phyloP scores from a whole-genome alignment of 2,888 invertebrate genomes.

The Sinotaia quadrata region DNA sequence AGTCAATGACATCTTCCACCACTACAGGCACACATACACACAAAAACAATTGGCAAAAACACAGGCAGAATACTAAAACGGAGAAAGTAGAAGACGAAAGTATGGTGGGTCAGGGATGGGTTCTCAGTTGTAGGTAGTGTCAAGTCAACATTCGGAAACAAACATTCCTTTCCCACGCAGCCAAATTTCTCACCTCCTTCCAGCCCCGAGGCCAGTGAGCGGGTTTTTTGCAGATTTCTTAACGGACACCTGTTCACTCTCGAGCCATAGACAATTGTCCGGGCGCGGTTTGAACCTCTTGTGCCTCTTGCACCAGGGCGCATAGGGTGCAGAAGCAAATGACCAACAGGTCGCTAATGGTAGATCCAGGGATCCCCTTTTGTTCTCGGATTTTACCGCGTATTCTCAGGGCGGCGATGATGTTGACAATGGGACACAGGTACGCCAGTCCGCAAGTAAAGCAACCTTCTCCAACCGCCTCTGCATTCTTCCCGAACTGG shows the following conservation, averaged over 20 bases:
- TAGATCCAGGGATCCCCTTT: constrained; percentile 55
- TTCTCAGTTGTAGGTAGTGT: background rate
- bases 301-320: constrained; percentile 59
- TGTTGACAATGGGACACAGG: constrained; percentile 54
- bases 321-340: constrained; percentile 59
- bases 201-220: background rate
- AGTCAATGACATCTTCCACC: no score
- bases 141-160: no score
- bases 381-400: constrained; percentile 63
- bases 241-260: constrained; percentile 33
- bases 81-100: background rate
- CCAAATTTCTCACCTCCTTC: background rate
- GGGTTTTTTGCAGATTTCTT: background rate
- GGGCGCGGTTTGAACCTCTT: constrained; percentile 52
- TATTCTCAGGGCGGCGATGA: constrained; percentile 48
- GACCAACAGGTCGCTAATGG: constrained; percentile 53
- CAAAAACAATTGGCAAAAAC: no score
- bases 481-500: constrained; percentile 65
- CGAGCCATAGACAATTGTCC: constrained; percentile 50
- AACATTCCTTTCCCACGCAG: background rate
- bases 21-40: no score
- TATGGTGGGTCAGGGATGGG: background rate
- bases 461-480: constrained; percentile 61
- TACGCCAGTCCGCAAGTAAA: constrained; percentile 56
- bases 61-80: background rate